phyloP scores from a whole-genome alignment of 2,113 vertebrate species.

The Paratilapia polleni region DNA sequence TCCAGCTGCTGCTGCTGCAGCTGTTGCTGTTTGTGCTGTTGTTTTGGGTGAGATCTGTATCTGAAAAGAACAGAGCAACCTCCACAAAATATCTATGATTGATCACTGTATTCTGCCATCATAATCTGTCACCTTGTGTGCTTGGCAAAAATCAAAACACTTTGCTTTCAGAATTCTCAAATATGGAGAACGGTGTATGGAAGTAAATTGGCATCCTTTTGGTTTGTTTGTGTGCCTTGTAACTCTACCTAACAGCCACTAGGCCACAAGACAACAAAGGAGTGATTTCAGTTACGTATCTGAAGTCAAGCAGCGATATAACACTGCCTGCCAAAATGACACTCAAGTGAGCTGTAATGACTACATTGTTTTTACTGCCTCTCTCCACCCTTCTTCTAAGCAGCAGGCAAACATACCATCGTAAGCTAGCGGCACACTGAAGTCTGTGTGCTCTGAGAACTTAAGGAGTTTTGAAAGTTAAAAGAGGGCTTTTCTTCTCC shows the following conservation, averaged over 20 bases:
- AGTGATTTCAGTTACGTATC: conserved; percentile 77
- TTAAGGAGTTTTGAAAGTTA: conserved; percentile 85
- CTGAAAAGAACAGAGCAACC: conserved; percentile 49
- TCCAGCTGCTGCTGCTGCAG: conserved; percentile 55
- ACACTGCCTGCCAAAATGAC: conserved; percentile 79
- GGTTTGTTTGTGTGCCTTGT: conserved; percentile 77
- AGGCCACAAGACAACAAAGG: conserved; percentile 77
- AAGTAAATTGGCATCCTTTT: conserved; percentile 79
- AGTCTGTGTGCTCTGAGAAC: conserved; percentile 79
- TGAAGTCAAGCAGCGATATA: conserved; percentile 74
- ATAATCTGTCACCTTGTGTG: conserved; percentile 55
- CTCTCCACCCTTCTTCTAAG: conserved; percentile 65
- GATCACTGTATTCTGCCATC: conserved; percentile 67
- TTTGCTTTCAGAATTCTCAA: conserved; percentile 72
- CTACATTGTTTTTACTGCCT: conserved; percentile 76
- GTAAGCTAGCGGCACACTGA: conserved; percentile 75
- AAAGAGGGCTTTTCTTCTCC: conserved; percentile 80
- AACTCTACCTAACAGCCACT: conserved; percentile 79
- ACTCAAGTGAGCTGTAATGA: conserved; percentile 81
- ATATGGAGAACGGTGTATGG: conserved; percentile 61
- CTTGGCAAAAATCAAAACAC: conserved; percentile 73
- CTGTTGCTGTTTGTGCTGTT: conserved; percentile 62
- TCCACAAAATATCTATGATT: conserved; percentile 70
- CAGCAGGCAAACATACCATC: conserved; percentile 65
- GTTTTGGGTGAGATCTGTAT: conserved; percentile 52